phyloP scores from a whole-genome alignment of 1,140 invertebrate species.

The Aphelinus certus region DNA sequence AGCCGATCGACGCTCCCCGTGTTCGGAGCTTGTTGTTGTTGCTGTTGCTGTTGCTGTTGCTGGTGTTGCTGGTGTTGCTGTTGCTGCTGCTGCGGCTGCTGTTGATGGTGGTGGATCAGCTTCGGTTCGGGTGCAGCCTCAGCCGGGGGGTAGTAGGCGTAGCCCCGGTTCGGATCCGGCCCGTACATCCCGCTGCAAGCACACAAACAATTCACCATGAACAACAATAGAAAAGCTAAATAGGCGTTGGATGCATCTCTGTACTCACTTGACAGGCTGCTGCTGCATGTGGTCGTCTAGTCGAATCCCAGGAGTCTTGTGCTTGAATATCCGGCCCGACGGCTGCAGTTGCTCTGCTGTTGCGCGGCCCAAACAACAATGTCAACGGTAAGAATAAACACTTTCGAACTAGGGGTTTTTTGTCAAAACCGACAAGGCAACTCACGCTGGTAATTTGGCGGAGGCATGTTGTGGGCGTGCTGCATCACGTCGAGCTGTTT shows the following conservation, averaged over 20 bases:
- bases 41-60: not conserved
- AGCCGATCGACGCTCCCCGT: not conserved
- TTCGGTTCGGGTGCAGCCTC: constrained; percentile 18
- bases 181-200: constrained; percentile 30
- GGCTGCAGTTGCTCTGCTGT: constrained; percentile 42
- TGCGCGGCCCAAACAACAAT: too few relatives aligned
- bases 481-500: constrained; percentile 11
- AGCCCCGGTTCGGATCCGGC: constrained; percentile 45
- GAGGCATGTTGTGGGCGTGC: constrained; percentile 24
- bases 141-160: constrained; percentile 43
- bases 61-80: too few relatives aligned
- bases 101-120: constrained; percentile 38
- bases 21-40: not conserved
- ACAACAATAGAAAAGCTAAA: too few relatives aligned
- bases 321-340: constrained; percentile 70
- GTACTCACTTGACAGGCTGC: constrained; percentile 56
- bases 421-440: not conserved
- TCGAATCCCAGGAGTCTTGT: constrained; percentile 70
- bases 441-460: constrained; percentile 28
- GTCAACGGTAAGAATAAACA: too few relatives aligned
- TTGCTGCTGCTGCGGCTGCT: too few relatives aligned
- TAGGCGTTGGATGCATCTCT: too few relatives aligned
- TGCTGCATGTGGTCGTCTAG: constrained; percentile 63
- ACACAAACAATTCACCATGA: too few relatives aligned
- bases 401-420: not conserved